Conservation (phyloP, 2,888 invertebrate genomes). For the Philaethria dido region DNA sequence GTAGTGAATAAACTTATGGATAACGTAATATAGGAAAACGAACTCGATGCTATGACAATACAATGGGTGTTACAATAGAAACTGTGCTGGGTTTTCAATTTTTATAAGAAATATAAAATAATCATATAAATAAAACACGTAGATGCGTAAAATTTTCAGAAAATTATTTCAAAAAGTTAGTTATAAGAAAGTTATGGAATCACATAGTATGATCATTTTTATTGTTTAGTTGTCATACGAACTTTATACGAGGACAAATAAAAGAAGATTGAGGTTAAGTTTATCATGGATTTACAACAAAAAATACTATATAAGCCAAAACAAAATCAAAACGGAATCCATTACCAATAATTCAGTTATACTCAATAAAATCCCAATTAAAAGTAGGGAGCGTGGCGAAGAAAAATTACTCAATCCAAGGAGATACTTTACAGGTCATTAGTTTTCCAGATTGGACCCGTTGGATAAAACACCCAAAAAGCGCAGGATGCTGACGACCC, state of each 20-base stretch:
- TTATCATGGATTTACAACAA: background rate
- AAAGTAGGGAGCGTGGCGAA: slow-evolving; percentile 52
- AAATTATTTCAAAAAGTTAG: background rate
- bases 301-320: background rate
- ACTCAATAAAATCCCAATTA: slow-evolving; percentile 44
- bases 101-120: slow-evolving; percentile 20
- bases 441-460: slow-evolving; percentile 70
- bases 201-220: background rate
- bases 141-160: background rate
- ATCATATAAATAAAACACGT: background rate
- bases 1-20: slow-evolving; percentile 37
- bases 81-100: background rate
- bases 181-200: too few species aligned
- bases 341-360: slow-evolving; percentile 40
- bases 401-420: slow-evolving; percentile 72
- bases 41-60: slow-evolving; percentile 20
- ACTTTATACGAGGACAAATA: too few species aligned
- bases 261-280: background rate
- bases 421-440: slow-evolving; percentile 79
- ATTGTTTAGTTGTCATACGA: too few species aligned
- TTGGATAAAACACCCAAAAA: slow-evolving; percentile 64
- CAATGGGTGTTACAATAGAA: slow-evolving; percentile 24
- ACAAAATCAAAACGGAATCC: background rate
- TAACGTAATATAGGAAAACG: slow-evolving; percentile 20
- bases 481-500: slow-evolving; percentile 47